These are phyloP conservation scores for Yoshiicerus persimilis DNA, from an alignment of 1,140 invertebrate genomes.

Conservation along the genomic window DNA sequence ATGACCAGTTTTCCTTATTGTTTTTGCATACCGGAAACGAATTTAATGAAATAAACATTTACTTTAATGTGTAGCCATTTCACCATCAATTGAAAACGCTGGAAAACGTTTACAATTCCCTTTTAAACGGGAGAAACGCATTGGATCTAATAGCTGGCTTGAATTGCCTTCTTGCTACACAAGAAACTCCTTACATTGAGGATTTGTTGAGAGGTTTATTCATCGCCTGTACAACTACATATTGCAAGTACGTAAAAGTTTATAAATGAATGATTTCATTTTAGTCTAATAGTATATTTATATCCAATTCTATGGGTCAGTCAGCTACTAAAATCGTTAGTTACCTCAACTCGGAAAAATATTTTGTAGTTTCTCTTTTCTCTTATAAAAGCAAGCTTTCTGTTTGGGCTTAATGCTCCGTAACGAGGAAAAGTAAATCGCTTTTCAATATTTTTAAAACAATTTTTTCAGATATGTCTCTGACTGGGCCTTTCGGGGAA, in stretches of 20 bases:
- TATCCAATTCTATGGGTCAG: too few species aligned
- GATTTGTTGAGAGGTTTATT: constrained; percentile 39
- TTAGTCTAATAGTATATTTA: too few species aligned
- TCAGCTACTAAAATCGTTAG: too few species aligned
- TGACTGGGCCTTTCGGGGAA: constrained; percentile 46
- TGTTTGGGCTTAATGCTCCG: too few species aligned
- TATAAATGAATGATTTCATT: too few species aligned
- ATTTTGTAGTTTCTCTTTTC: background rate
- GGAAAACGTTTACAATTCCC: constrained; percentile 9
- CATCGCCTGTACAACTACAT: constrained; percentile 27
- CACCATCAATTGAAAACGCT: constrained; percentile 30
- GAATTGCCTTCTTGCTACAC: constrained; percentile 30
- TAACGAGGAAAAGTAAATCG: too few species aligned
- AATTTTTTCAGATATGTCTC: constrained; percentile 41
- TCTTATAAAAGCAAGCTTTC: background rate
- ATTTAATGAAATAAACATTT: background rate
- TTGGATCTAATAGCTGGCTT: constrained; percentile 14
- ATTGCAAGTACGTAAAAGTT: constrained; percentile 34
- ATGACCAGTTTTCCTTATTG: too few species aligned
- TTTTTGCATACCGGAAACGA: too few species aligned
- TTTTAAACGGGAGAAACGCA: background rate
- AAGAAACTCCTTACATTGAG: constrained; percentile 21
- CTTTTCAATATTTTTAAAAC: background rate
- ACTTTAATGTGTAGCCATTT: constrained; percentile 28
- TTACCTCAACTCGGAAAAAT: too few species aligned